A percentile compares a stretch with the other conserved stretches of the same genome.
Conservation (phyloP, 2,113 vertebrate species). For the Seriola dumerili region DNA sequence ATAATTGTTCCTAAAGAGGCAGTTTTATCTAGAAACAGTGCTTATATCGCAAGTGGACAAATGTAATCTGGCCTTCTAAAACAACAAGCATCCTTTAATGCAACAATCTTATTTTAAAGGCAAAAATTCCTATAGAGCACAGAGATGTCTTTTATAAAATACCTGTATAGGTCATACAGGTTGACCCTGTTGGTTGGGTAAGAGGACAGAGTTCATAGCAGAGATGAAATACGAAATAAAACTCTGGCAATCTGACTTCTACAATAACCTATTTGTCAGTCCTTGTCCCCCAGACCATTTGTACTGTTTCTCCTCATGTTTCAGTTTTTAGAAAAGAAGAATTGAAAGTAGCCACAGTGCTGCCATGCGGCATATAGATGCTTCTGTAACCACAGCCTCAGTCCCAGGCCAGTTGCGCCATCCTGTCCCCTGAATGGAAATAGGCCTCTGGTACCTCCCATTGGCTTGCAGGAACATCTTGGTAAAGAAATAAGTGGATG, state of each 20-base stretch:
- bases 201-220: not conserved
- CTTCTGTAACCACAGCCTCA: constrained; percentile 55
- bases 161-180: not conserved
- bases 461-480: constrained; percentile 25
- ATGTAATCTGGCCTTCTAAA: too few relatives aligned
- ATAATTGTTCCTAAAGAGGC: too few relatives aligned
- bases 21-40: not conserved
- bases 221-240: not conserved
- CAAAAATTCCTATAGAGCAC: too few relatives aligned
- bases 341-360: constrained; percentile 37
- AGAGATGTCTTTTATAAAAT: not conserved
- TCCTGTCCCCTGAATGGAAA: constrained; percentile 41
- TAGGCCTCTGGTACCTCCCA: constrained; percentile 40
- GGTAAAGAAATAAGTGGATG: constrained; percentile 36
- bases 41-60: not conserved
- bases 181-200: not conserved
- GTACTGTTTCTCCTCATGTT: not conserved
- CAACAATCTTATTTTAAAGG: not conserved
- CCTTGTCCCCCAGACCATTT: not conserved
- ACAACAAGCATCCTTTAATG: not conserved
- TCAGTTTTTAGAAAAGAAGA: constrained; percentile 11
- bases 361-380: constrained; percentile 38
- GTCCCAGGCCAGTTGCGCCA: constrained; percentile 52
- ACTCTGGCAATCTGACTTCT: not conserved
- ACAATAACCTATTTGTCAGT: not conserved